Base-by-base conservation (phyloP, 2,888 invertebrate genomes). In the Drosophila acutilabella region DNA sequence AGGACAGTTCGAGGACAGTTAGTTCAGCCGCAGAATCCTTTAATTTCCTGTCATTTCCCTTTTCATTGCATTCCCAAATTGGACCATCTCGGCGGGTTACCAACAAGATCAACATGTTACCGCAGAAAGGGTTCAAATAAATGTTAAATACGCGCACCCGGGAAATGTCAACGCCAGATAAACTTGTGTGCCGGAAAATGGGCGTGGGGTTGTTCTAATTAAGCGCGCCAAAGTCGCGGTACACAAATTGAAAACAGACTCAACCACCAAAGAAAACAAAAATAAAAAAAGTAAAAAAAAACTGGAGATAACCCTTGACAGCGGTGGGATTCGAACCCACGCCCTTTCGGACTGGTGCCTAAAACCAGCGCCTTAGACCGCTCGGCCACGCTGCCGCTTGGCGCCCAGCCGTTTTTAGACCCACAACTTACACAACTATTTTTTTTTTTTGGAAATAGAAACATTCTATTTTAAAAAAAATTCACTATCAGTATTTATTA, bases 311-410 rank as follows among this genome's bases (percentile, higher is more conserved):
- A 11, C 8, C 45, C 11, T 13, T 71, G 71, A 71, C 62, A 64
- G 71, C 71, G 71, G 53, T 58, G 70, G 70, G 53, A 92, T 92
- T 92, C 92, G 92, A 92, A 92, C 92, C 92, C 92, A 92, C 92
- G 92, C 92, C 92, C 91, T 92, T 92, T 91, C 92, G 92, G 92
- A 92, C 92, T 92, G 92, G 92, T 92, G 92, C 92, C 92, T 92
- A 92, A 92, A 92, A 92, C 92, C 92, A 92, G 92, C 92, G 92
- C 92, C 92, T 92, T 92, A 92, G 92, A 92, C 92, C 92, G 91
- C 92, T 92, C 92, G 92, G 92, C 92, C 92, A 92, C 92, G 92
- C 92, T 92, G 92, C 92, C 92, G 42, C 20, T n/a, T 61, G 64
- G 0, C 30, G 33, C 13, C 26, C 0, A 7, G 0, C 5, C 7